Evolutionary conservation across 2,113 vertebrate genomes (phyloP), one percentile per base, ranked within the genome.

Genomic region (Amphiprion percula): DNA sequence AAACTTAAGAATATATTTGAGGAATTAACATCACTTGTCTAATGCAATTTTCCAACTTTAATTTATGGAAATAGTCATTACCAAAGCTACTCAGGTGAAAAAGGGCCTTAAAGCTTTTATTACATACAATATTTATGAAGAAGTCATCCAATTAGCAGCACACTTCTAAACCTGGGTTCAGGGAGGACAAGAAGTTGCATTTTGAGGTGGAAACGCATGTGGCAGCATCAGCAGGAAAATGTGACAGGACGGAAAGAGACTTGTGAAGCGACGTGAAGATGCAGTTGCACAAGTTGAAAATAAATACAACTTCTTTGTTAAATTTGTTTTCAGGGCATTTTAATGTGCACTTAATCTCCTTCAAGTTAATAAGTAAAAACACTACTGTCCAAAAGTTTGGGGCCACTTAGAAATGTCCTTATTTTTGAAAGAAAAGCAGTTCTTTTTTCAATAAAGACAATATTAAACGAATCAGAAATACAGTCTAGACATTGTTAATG

Each of bases 11-110:
- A 73, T 19, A 69, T 37, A 61, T 73, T 71, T 47, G 53, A 79
- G 16, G 68, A 83, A 75, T 88, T 80, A 84, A 68, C 19, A 12
- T 37, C 58, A 55, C 59, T 52, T 65, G 30, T 19, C 24, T 17
- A 68, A 86, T 82, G 79, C 56, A 60, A 85, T 87, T 87, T 79
- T 63, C 64, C 16, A 56, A 50, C 60, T 80, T 68, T 77, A 76
- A 85, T 71, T 90, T 68, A 70, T 70, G 77, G 69, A 76, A 85
- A 81, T 73, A 83, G 88, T 83, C 82, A 90, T 90, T 90, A 90
- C 71, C 44, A 69, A 73, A 90, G 65, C 67, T 69, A 72, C 84
- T 88, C 78, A 83, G 82, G 88, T 90, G 86, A 84, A 84, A 77
- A 86, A 68, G 12, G 74, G 77, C 67, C 80, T 86, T 82, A 77